These are phyloP conservation scores for Hippocampus mohnikei DNA, from an alignment of 2,113 vertebrate genomes.

Conservation along the genomic window DNA sequence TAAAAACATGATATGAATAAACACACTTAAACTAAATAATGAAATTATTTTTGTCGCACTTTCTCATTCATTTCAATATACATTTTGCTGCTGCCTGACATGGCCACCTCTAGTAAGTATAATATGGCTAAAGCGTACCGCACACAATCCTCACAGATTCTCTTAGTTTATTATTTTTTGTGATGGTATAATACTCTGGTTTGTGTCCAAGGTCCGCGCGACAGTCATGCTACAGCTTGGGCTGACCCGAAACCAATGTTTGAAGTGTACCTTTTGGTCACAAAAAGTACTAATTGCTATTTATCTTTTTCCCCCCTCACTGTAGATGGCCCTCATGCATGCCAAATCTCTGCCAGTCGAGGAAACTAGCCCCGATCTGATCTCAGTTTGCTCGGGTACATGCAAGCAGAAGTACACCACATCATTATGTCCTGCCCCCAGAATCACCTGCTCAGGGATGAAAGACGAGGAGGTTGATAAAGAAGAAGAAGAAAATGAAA, in stretches of 20 bases:
- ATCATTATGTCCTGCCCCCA: background rate
- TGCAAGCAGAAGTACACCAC: background rate
- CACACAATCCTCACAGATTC: no score
- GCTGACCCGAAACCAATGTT: background rate
- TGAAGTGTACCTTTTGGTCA: background rate
- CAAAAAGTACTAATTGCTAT: background rate
- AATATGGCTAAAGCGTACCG: no score
- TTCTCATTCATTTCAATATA: no score
- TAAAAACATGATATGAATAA: no score
- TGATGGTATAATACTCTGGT: background rate
- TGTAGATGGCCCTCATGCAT: constrained; percentile 13
- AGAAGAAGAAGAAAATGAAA: constrained; percentile 1
- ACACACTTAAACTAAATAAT: no score
- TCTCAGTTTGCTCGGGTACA: constrained; percentile 19
- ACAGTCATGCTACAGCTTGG: background rate
- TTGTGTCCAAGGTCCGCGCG: background rate
- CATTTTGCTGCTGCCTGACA: no score
- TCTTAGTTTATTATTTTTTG: no score
- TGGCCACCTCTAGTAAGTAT: no score
- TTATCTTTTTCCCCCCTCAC: background rate
- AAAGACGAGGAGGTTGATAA: constrained; percentile 32
- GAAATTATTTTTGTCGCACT: no score
- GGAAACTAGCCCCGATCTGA: background rate
- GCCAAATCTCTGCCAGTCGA: constrained; percentile 21
- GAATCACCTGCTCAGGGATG: background rate